phyloP scores from a whole-genome alignment of 2,797 vertebrate genomes.

The Chaenodraco wilsoni region DNA sequence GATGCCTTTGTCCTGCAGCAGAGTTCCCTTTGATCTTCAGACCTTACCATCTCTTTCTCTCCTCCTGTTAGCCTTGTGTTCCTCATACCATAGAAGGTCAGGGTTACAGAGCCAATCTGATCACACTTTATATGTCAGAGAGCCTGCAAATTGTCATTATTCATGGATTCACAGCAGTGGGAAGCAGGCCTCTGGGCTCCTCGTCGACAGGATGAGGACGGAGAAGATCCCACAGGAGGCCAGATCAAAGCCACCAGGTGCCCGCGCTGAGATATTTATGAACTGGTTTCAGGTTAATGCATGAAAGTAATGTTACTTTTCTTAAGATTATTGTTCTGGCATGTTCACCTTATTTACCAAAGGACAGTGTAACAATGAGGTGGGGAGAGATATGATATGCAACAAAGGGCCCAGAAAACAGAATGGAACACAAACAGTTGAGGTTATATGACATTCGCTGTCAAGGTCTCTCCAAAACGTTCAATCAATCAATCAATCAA shows the following conservation, averaged over 20 bases:
- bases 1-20: constrained; percentile 16
- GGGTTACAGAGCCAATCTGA: constrained; percentile 23
- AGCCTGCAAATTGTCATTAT: constrained; percentile 60
- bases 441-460: no score
- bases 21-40: constrained; percentile 36
- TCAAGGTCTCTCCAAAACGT: no score
- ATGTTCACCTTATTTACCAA: no score
- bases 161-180: constrained; percentile 64
- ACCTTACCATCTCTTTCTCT: constrained; percentile 1
- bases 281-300: constrained; percentile 15
- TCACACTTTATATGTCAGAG: constrained; percentile 57
- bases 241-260: constrained; percentile 59
- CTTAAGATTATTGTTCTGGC: no score
- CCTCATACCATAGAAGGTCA: constrained; percentile 36
- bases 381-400: background rate
- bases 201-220: constrained; percentile 37
- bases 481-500: no score
- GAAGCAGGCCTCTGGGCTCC: constrained; percentile 31
- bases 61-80: constrained; percentile 20
- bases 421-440: no score
- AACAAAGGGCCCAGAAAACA: no score
- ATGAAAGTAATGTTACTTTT: constrained; percentile 3
- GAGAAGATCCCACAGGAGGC: constrained; percentile 39
- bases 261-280: constrained; percentile 19
- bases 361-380: no score